Base-by-base conservation (phyloP, 2,797 vertebrate species). In the Micropoecilia bifurca region DNA sequence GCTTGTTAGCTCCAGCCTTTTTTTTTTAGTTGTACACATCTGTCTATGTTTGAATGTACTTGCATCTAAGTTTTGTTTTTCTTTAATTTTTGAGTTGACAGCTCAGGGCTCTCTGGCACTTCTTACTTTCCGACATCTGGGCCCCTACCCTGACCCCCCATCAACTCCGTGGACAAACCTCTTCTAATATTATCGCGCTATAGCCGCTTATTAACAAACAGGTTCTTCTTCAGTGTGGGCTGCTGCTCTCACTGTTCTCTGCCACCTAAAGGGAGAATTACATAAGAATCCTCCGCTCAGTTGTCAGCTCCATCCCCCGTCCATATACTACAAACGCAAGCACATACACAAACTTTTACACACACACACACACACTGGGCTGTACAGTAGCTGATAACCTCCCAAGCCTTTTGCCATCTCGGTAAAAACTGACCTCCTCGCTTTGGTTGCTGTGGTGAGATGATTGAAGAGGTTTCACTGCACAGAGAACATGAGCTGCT, bases 241-340 rank as follows among this genome's bases (percentile, higher is more conserved):
- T 94, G 95, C 85, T 93, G 92, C 91, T 92, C 92, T 93, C 92
- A 92, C 92, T 93, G 91, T 95, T 94, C 93, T 96, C 91, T 72
- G 87, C 93, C 92, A 94, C 94, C 94, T 95, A 94, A 95, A 95
- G 91, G 93, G 93, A 94, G 88, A 94, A 94, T 95, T 96, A 96
- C 95, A 94, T 96, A 96, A 96, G 94, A 95, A 93, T 95, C 95
- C 95, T 95, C 95, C 91, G 86, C 93, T 93, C 91, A 88, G 83
- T 95, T 92, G 89, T 93, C 93, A 92, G 91, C 91, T 93, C 90
- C 91, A 93, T 95, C 95, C 93, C 93, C 94, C 92, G 91, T 95
- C 86, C 89, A 92, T 91, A 92, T 92, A 90, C 87, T 91, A 86
- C 87, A 91, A 79, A 91, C 84, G 88, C 88, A 82, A 76, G 81